Base-by-base conservation (phyloP, 2,797 vertebrate genomes). In the Eptatretus atami region DNA sequence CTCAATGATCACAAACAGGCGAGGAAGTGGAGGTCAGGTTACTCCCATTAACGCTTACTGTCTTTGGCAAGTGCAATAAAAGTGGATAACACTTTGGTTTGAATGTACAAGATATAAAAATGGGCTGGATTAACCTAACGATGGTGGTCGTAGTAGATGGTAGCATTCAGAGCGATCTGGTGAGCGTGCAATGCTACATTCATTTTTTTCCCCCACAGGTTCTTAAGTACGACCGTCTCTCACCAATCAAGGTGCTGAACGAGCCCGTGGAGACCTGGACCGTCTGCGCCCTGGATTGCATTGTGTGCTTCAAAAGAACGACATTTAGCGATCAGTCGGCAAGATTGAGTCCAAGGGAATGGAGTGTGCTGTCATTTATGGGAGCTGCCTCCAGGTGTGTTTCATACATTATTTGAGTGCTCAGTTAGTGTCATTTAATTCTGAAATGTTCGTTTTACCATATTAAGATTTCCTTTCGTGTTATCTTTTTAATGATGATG, bases 221-320 rank as follows among this genome's bases (percentile, higher is more conserved):
- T 54, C 74, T 72, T 70, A 82, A 71, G 64, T 98, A 96, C 53
- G 2, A 83, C 70, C 79, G 92, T n/a, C 76, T 98, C 53, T 96
- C 90, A 31, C 82, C 90, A 6, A 79, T 93, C 67, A 72, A 76
- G 11, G 65, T 93, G 68, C 68, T 83, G 72, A 77, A 90, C 71
- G 71, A 77, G 2, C 81, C 92, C 1, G 71, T 98, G 44, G 82
- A 84, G 69, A 82, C 86, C 70, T 96, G 66, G 82, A 96, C 69
- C 86, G 88, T 66, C 77, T 98, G 63, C 79, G 65, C 12, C 81
- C 84, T 3, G 90, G 92, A 98, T 70, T 98, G 92, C 68, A 75
- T 98, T 1, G 92, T 98, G 55, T 98, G 92, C 70, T 96, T 98
- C 73, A 95, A 77, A 98, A 98, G 77, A 93, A 84, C 31, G 92